Evolutionary conservation across 2,888 invertebrate genomes (phyloP), one percentile per base, ranked within the genome.

Genomic region (Oscheius sp.): DNA sequence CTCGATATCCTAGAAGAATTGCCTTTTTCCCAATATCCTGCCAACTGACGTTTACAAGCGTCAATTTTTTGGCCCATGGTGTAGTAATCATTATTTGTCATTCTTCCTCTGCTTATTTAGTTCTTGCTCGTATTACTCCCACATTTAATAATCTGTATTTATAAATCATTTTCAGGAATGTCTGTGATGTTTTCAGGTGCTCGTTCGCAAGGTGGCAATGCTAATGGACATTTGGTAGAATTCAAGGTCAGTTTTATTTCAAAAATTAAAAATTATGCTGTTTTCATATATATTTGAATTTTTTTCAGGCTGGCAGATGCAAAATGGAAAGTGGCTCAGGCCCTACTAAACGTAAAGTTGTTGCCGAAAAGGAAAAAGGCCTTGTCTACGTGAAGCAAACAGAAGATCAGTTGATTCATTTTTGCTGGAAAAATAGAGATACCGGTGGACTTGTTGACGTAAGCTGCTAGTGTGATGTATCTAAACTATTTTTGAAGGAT

Each of bases 351-450:
- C 77, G 84, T 87, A 90, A 72, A 87, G 89, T 84, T 6, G 84
- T 86, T 1, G 80, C 86, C 1, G 85, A 88, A 45, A 75, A 80
- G 83, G 93, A 96, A 86, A 98, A 98, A 91, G 99, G 99, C 5
- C 91, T 94, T 35, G 91, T 98, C 16, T 99, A 96, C 89, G 93
- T 99, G 72, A 94, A 95, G 89, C 98, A 98, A 89, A 94, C 95
- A 69, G 96, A 97, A 84, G 99, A 99, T 90, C 94, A 95, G 0
- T 90, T 99, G 73, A 96, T 98, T 94, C 99, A 99, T 90, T 97
- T 99, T 89, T 98, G 98, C 90, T 99, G 99, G 99, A 98, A 98
- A 90, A 98, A 99, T 90, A 93, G 99, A 61, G 93, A 93, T 56
- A 93, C 93, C 58, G 95, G 96, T 69, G 93, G 93, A 82, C 93